Evolutionary conservation across 2,113 vertebrate genomes (phyloP), one percentile per base, ranked within the genome.

Genomic region (Dipodomys spectabilis): DNA sequence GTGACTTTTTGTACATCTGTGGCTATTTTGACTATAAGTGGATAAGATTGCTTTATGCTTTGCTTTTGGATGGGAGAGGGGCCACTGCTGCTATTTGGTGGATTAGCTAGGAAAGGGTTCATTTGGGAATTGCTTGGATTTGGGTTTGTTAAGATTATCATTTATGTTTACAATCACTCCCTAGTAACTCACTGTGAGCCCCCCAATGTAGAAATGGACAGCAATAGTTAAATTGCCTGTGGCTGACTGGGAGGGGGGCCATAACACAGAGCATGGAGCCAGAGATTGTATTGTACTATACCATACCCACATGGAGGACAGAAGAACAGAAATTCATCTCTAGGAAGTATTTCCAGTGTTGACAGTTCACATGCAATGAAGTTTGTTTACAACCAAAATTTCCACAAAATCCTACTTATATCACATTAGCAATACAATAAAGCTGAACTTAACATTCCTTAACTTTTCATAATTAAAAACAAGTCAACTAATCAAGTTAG

Each of bases 381-480:
- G 60, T 86, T 91, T 78, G n/a, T 57, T 81, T 86, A 91, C 62
- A 81, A 85, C 75, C 15, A 67, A 67, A 84, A 84, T 94, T 86
- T 32, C 39, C 45, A 88, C 16, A 77, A 92, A 81, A 57, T 57
- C 53, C 53, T 85, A 85, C 82, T 88, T 95, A 69, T 2, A 19
- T 30, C 28, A 13, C 19, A 68, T 62, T 73, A 57, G 27, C 16
- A 75, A n/a, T 88, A 73, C 32, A 45, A 18, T 68, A 68, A 92
- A 49, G 23, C 8, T 69, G 19, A 89, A 69, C 45, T 74, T 45
- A 64, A 68, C 35, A 57, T 69, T n/a, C 32, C 25, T 88, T 57
- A 57, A 39, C 30, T 83, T 83, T 88, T 49, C 68, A 53, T 27
- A 49, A 81, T 75, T 71, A 53, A 90, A 85, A 77, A 30, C 18